Evolutionary conservation across 92 coral and sea anemone species (phyloP), one percentile per base, ranked within the genome.

Genomic region (Porites evermanni): DNA sequence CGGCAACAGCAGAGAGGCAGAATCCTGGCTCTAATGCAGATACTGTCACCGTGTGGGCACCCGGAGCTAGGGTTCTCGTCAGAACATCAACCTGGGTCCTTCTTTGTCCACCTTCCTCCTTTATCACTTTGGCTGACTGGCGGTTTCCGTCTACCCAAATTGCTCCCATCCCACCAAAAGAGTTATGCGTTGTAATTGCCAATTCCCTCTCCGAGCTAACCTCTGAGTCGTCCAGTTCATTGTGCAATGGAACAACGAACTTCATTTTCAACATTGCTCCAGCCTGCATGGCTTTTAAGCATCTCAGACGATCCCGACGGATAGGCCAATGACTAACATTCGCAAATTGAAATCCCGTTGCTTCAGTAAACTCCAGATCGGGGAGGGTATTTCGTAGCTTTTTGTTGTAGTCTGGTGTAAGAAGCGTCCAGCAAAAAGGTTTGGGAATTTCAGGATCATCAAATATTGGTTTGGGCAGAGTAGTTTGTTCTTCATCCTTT

Each of bases 381-480:
- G 91, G 93, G n/a, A 97, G 83, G 58, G 95, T 94, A 77, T 95
- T 97, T 9, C 76, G 67, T 5, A 29, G 84, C 26, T 87, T 89
- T 12, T 70, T 80, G 54, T 72, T 89, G 64, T 93, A 91, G 79
- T 97, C 96, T 73, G 99, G 92, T 17, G 99, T 95, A 18, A 97
- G 83, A 73, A 97, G 94, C 1, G 99, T 97, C 99, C 99, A 97
- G 77, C 99, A 97, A 24, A 90, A 63, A 7, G 99, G 99, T 13
- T 72, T 79, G 18, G 98, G 97, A 29, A 51, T 87, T 16, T 38
- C 78, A 8, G 95, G 97, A 71, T 93, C 93, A 54, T 93, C 88
- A 77, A 88, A 97, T 19, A 94, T 87, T 13, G 99, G 99, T 32
- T 89, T 75, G 17, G 96, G 94, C 64, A 93, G 86, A 8, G 83